Percentiles rank a stretch among this genome's conserved stretches.
Conservation (phyloP, 2,888 invertebrate genomes). For the Auanema freiburgensis region DNA sequence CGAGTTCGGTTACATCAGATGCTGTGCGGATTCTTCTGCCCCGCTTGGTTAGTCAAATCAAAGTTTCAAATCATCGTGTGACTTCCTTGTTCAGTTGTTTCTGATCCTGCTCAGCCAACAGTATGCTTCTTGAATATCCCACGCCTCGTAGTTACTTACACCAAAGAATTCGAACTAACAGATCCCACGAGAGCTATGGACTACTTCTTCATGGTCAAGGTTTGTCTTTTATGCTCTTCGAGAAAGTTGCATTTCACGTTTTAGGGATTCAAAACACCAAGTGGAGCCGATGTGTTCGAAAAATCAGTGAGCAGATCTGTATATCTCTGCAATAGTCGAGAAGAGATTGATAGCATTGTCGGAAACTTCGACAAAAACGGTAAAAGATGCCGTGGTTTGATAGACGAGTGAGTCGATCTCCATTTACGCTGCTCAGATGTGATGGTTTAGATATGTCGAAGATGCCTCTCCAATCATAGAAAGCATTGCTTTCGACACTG, state of each 20-base stretch:
- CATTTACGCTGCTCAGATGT: too few species aligned
- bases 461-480: constrained; percentile 48
- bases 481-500: constrained; percentile 54
- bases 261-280: constrained; percentile 39
- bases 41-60: constrained; percentile 35
- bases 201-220: constrained; percentile 58
- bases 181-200: constrained; percentile 56
- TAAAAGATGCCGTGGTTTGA: constrained; percentile 44
- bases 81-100: constrained; percentile 47
- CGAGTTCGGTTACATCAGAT: constrained; percentile 42
- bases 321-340: constrained; percentile 45
- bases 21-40: constrained; percentile 41
- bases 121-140: constrained; percentile 56
- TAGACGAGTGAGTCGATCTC: constrained; percentile 50
- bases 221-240: constrained; percentile 1
- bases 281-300: constrained; percentile 57
- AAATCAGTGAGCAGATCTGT: constrained; percentile 58
- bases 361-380: constrained; percentile 47
- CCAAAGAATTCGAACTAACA: constrained; percentile 58
- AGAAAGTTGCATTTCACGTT: constrained; percentile 8
- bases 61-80: background rate
- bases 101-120: constrained; percentile 45
- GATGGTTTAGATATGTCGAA: constrained; percentile 36
- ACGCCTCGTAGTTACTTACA: constrained; percentile 55
- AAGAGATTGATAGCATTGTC: constrained; percentile 40